A percentile compares a stretch with the other conserved stretches of the same genome.
Evolutionary conservation across 53 echinoderm and acorn worm genomes (phyloP).

Genomic region (Holothuria leucospilota): DNA sequence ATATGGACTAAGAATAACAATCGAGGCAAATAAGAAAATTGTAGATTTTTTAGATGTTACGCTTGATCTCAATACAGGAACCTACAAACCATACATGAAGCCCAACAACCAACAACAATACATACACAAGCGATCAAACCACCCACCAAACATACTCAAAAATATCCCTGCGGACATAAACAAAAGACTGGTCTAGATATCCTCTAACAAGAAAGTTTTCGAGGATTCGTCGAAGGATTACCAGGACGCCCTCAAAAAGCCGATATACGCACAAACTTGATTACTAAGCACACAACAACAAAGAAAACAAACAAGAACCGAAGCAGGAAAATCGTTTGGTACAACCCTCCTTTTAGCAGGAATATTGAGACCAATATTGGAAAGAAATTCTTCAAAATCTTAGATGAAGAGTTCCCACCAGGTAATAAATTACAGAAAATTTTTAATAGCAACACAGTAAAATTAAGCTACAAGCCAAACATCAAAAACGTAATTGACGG

Average conservation of each 20-base stretch:
- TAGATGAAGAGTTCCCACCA: too few relatives aligned
- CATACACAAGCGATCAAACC: conserved; percentile 30
- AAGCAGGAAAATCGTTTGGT: too few relatives aligned
- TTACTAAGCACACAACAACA: not conserved
- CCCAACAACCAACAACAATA: conserved; percentile 3
- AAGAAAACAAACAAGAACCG: too few relatives aligned
- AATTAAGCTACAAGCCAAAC: too few relatives aligned
- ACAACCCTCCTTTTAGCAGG: too few relatives aligned
- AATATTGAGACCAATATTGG: too few relatives aligned
- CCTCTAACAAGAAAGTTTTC: not conserved
- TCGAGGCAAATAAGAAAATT: conserved; percentile 39
- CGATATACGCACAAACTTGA: not conserved
- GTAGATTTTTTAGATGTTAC: conserved; percentile 51
- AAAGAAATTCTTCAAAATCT: too few relatives aligned
- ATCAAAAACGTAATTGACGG: too few relatives aligned
- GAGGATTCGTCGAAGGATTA: not conserved
- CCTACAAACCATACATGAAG: not conserved
- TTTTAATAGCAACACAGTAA: too few relatives aligned
- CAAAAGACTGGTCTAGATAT: not conserved
- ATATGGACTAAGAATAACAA: conserved; percentile 53
- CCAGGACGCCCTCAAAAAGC: conserved; percentile 14
- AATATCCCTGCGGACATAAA: not conserved
- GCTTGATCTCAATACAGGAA: conserved; percentile 35
- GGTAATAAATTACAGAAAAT: too few relatives aligned
- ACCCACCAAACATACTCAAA: conserved; percentile 15